Evolutionary conservation across 2,888 invertebrate species (phyloP).

Genomic region (Strigamia transsilvanica): DNA sequence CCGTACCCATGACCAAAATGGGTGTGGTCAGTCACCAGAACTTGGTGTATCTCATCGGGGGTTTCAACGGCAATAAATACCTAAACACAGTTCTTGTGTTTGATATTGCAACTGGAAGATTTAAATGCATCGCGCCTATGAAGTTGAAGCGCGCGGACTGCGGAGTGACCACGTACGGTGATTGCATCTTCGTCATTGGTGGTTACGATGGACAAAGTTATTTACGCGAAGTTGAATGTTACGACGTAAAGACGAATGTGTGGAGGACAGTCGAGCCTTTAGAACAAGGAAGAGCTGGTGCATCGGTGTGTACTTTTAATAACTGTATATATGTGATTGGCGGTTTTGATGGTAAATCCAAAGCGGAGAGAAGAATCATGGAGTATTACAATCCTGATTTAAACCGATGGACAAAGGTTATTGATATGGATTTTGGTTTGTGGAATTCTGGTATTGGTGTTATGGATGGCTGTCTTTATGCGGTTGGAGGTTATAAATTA

Average conservation of each 20-base stretch:
- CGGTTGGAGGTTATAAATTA: slow-evolving; percentile 50
- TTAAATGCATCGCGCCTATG: slow-evolving; percentile 41
- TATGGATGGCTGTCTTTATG: slow-evolving; percentile 51
- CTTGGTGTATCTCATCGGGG: slow-evolving; percentile 50
- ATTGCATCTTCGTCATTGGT: slow-evolving; percentile 34
- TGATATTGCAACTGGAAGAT: slow-evolving; percentile 43
- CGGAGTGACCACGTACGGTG: slow-evolving; percentile 7
- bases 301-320: slow-evolving; percentile 32
- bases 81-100: slow-evolving; percentile 45
- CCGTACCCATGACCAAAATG: slow-evolving; percentile 52
- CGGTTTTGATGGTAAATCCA: slow-evolving; percentile 51
- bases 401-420: slow-evolving; percentile 50
- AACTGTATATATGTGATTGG: slow-evolving; percentile 44
- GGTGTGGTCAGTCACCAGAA: slow-evolving; percentile 41
- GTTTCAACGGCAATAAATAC: slow-evolving; percentile 50
- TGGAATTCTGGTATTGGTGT: slow-evolving; percentile 53
- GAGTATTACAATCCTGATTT: slow-evolving; percentile 46
- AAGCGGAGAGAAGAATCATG: slow-evolving; percentile 43
- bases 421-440: slow-evolving; percentile 52
- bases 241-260: slow-evolving; percentile 19
- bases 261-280: slow-evolving; percentile 28
- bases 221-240: slow-evolving; percentile 51
- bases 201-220: slow-evolving; percentile 51
- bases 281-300: slow-evolving; percentile 37
- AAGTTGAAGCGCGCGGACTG: slow-evolving; percentile 27